These are phyloP conservation scores for Crypturellus tataupa DNA, from an alignment of 2,797 vertebrate genomes.

Conservation along the genomic window DNA sequence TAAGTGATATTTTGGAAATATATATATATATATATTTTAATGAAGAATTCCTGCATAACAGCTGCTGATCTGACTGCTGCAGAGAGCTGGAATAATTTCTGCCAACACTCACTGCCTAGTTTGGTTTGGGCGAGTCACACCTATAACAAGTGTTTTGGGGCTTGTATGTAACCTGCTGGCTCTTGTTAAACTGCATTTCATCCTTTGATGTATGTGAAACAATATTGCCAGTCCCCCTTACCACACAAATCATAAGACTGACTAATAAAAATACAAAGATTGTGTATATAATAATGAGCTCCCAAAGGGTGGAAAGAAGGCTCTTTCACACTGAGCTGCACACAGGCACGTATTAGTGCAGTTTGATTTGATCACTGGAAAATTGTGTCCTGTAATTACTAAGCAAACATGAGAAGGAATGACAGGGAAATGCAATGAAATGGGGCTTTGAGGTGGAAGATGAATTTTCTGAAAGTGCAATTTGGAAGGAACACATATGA, in stretches of 20 bases:
- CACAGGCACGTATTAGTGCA: slow-evolving; percentile 47
- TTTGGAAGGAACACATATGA: neutral
- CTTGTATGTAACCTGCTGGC: slow-evolving; percentile 61
- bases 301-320: slow-evolving; percentile 52
- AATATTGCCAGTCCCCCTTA: slow-evolving; percentile 64
- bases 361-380: slow-evolving; percentile 71
- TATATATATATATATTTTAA: neutral
- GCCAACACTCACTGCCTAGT: slow-evolving; percentile 34
- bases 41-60: neutral
- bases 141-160: slow-evolving; percentile 70
- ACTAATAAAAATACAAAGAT: slow-evolving; percentile 68
- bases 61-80: neutral
- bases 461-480: slow-evolving; percentile 37
- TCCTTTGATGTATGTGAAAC: slow-evolving; percentile 70
- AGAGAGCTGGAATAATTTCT: slow-evolving; percentile 38
- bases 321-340: slow-evolving; percentile 57
- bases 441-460: slow-evolving; percentile 47
- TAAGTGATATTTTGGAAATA: neutral
- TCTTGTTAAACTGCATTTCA: slow-evolving; percentile 68
- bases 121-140: slow-evolving; percentile 61
- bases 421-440: slow-evolving; percentile 60
- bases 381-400: slow-evolving; percentile 69
- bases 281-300: slow-evolving; percentile 70
- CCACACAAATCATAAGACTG: slow-evolving; percentile 62
- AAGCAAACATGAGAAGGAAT: slow-evolving; percentile 45